These are phyloP conservation scores for Poecilobothrus nobilitatus DNA, from an alignment of 2,888 invertebrate species.

Conservation along the genomic window DNA sequence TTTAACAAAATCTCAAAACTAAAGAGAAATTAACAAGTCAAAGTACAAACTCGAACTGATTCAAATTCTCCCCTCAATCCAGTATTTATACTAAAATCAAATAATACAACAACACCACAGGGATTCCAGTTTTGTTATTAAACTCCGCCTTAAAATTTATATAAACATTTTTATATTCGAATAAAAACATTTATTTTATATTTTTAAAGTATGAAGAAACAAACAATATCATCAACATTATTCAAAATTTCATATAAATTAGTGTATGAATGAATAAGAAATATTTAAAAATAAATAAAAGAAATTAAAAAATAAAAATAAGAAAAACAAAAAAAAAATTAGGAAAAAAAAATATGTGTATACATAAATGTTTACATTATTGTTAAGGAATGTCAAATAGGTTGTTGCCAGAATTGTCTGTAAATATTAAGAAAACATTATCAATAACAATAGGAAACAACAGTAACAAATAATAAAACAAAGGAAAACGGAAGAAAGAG, in stretches of 20 bases:
- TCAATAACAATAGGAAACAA: neutral
- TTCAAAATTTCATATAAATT: neutral
- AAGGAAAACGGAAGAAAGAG: too few relatives aligned
- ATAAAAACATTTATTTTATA: neutral
- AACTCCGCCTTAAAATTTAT: conserved; percentile 2
- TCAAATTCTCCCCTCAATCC: conserved; percentile 13
- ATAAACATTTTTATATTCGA: neutral
- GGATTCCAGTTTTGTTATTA: neutral
- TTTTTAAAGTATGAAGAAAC: neutral
- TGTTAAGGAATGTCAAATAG: neutral
- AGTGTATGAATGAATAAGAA: neutral
- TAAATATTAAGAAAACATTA: conserved; percentile 3
- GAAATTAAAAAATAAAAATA: neutral
- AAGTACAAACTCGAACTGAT: conserved; percentile 11
- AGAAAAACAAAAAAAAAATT: neutral
- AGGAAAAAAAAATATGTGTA: neutral
- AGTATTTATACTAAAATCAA: conserved; percentile 13
- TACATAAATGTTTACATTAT: neutral
- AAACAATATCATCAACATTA: neutral
- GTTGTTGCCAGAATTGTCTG: neutral
- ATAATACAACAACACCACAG: neutral
- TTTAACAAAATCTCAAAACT: neutral
- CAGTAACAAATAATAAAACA: too few relatives aligned
- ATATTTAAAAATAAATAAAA: neutral
- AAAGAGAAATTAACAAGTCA: neutral